Evolutionary conservation across 2,113 vertebrate genomes (phyloP).

Genomic region (Rutilus rutilus): DNA sequence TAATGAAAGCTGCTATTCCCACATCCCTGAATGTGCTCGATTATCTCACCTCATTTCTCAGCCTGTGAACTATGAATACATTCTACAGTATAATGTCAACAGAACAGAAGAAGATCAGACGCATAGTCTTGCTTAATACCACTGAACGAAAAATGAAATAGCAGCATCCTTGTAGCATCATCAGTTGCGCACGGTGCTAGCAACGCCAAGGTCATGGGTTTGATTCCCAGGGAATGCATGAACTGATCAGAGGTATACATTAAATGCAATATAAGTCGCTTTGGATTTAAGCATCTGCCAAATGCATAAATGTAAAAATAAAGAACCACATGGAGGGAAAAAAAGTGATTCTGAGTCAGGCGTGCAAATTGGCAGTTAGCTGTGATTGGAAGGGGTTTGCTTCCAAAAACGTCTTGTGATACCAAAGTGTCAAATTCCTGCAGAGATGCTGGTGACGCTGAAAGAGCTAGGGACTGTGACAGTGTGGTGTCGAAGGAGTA

Average conservation of each 20-base stretch:
- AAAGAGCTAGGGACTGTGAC: constrained; percentile 19
- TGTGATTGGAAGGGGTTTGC: constrained; percentile 30
- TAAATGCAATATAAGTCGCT: not conserved
- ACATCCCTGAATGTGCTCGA: not conserved
- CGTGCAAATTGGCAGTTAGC: constrained; percentile 25
- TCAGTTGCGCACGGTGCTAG: too few relatives aligned
- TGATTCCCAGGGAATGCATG: too few relatives aligned
- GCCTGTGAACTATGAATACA: not conserved
- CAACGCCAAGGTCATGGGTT: too few relatives aligned
- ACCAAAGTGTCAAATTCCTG: constrained; percentile 35
- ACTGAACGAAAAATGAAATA: too few relatives aligned
- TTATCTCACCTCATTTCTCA: not conserved
- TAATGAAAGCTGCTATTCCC: constrained; percentile 16
- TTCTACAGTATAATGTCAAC: too few relatives aligned
- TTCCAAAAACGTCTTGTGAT: constrained; percentile 39
- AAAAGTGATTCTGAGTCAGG: not conserved
- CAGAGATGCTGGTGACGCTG: not conserved
- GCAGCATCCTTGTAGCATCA: too few relatives aligned
- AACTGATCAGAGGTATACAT: not conserved
- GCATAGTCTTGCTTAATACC: too few relatives aligned
- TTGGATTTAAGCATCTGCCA: not conserved
- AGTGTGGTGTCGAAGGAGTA: constrained; percentile 30
- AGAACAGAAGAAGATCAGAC: not conserved
- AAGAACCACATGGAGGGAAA: not conserved
- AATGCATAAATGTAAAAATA: not conserved